Percentiles rank a stretch among this genome's conserved stretches.
Conservation (phyloP, 2,888 invertebrate genomes). For the Caenorhabditis sulstoni region DNA sequence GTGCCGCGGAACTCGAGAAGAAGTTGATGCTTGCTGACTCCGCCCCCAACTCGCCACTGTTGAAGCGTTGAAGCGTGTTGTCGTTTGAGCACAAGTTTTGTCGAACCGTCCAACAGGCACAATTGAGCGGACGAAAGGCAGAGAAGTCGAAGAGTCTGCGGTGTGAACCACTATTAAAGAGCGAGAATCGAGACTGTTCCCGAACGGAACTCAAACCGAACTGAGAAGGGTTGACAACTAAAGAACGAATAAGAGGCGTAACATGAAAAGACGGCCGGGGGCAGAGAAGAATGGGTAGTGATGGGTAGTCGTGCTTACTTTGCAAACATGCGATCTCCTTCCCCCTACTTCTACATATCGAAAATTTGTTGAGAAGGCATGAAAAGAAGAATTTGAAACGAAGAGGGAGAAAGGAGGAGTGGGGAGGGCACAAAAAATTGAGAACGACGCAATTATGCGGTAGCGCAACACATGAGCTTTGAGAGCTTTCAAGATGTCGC, state of each 20-base stretch:
- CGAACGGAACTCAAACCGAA: neutral
- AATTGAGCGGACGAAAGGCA: slow-evolving; percentile 84
- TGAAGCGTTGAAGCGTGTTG: slow-evolving; percentile 83
- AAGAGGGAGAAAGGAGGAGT: no score
- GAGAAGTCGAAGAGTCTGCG: slow-evolving; percentile 84
- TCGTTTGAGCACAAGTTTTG: slow-evolving; percentile 83
- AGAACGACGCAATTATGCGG: slow-evolving; percentile 56
- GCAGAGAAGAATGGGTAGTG: slow-evolving; percentile 10
- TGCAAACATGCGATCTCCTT: slow-evolving; percentile 24
- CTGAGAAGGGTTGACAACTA: slow-evolving; percentile 48
- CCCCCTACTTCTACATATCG: slow-evolving; percentile 2
- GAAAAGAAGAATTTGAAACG: slow-evolving; percentile 18
- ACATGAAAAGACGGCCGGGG: neutral
- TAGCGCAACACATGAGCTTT: slow-evolving; percentile 51
- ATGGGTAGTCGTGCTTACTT: slow-evolving; percentile 5
- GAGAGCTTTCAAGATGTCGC: slow-evolving; percentile 57
- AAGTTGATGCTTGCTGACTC: slow-evolving; percentile 84
- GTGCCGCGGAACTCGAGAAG: slow-evolving; percentile 85
- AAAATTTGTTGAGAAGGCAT: slow-evolving; percentile 15
- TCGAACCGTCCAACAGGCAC: slow-evolving; percentile 84
- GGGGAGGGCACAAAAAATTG: slow-evolving; percentile 10
- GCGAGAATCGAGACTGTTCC: slow-evolving; percentile 34
- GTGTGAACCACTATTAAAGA: slow-evolving; percentile 52
- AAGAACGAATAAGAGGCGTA: slow-evolving; percentile 1
- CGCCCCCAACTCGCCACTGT: slow-evolving; percentile 85